Percentiles rank a stretch among this genome's conserved stretches.
Conservation (phyloP, 2,797 vertebrate genomes). For the Schizothorax lantsangensis region DNA sequence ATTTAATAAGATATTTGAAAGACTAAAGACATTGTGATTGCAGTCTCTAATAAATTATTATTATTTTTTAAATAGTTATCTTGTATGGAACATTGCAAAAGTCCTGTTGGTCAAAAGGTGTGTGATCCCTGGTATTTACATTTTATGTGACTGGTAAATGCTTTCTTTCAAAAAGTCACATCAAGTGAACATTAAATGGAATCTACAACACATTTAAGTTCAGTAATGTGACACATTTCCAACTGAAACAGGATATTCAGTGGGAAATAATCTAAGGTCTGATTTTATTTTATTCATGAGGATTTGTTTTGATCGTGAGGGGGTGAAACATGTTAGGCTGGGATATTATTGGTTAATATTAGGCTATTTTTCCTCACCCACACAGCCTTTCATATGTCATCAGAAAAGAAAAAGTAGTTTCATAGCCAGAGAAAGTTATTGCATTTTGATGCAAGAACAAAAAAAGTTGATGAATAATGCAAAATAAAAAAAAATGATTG, state of each 20-base stretch:
- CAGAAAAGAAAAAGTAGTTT: not conserved
- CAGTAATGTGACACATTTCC: not conserved
- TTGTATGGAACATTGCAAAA: not conserved
- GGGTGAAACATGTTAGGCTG: not conserved
- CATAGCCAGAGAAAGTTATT: not conserved
- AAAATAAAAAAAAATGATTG: too few relatives aligned
- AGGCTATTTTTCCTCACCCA: not conserved
- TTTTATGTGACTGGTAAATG: not conserved
- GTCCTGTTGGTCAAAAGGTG: not conserved
- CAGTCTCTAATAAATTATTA: not conserved
- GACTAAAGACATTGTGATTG: not conserved
- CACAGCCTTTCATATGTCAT: not conserved
- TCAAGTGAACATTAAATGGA: not conserved
- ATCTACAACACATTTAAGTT: not conserved
- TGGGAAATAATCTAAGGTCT: not conserved
- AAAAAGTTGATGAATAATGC: not conserved
- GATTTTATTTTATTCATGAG: not conserved
- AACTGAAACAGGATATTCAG: not conserved
- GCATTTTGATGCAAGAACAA: conserved; percentile 7
- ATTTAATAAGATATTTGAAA: not conserved
- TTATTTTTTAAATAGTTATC: not conserved
- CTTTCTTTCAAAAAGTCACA: not conserved
- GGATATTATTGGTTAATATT: conserved; percentile 15
- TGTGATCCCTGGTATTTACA: not conserved
- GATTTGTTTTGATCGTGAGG: conserved; percentile 9